phyloP scores from a whole-genome alignment of 1,140 invertebrate species.

The Mesaphorura yosii region DNA sequence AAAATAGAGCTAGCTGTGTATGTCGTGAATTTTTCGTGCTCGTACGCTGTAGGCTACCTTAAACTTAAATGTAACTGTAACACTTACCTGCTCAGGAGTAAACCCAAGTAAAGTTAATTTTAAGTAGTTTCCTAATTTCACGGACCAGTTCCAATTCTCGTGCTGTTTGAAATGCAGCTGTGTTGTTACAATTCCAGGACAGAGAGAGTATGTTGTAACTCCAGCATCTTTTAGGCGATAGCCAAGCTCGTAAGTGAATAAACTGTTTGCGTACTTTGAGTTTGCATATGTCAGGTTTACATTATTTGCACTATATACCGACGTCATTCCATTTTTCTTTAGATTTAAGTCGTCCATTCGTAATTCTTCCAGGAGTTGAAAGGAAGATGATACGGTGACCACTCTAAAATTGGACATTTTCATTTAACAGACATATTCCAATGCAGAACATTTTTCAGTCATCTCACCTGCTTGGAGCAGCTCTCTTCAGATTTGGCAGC shows the following conservation, averaged over 20 bases:
- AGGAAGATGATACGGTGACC: neutral
- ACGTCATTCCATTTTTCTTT: neutral
- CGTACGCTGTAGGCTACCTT: too few species aligned
- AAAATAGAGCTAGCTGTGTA: too few species aligned
- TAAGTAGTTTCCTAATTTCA: too few species aligned
- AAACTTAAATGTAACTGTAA: too few species aligned
- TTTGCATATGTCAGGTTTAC: constrained; percentile 3
- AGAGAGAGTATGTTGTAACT: constrained; percentile 3
- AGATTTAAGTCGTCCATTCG: neutral
- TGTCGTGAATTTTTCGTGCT: too few species aligned
- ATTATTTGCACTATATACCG: constrained; percentile 1
- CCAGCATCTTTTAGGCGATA: neutral
- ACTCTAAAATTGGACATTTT: too few species aligned
- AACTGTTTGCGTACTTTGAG: constrained; percentile 4
- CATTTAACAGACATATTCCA: too few species aligned
- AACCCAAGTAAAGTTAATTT: too few species aligned
- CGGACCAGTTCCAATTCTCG: too few species aligned
- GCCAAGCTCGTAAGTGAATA: constrained; percentile 1
- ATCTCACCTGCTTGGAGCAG: neutral
- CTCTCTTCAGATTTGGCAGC: constrained; percentile 2
- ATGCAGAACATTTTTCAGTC: neutral
- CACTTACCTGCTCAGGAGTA: too few species aligned
- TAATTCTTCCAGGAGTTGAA: constrained; percentile 1
- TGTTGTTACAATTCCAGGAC: too few species aligned
- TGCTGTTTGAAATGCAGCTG: too few species aligned